A percentile compares a stretch with the other conserved stretches of the same genome.
Conservation (phyloP, 2,113 vertebrate genomes). For the Thymallus thymallus region DNA sequence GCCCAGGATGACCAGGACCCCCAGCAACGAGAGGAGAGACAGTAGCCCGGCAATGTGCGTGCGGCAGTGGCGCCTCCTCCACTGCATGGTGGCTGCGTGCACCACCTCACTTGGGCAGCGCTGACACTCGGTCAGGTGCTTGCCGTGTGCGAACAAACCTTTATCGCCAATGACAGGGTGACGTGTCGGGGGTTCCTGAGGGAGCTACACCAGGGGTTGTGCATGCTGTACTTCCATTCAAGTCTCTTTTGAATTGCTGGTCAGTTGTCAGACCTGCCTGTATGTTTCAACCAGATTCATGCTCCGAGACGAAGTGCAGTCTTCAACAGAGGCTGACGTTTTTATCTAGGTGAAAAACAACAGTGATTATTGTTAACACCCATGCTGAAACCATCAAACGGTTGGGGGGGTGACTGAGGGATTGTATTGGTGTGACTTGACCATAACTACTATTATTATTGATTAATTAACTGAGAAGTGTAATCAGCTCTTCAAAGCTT, state of each 20-base stretch:
- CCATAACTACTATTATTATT: too few relatives aligned
- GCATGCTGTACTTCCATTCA: background rate
- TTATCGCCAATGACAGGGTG: too few relatives aligned
- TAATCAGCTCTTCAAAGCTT: too few relatives aligned
- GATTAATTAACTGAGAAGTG: too few relatives aligned
- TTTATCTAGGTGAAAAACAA: background rate
- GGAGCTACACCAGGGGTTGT: background rate
- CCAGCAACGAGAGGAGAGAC: slow-evolving; percentile 71
- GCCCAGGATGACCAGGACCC: slow-evolving; percentile 79
- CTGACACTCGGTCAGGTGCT: background rate
- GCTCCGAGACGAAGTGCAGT: background rate
- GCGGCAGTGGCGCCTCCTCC: slow-evolving; percentile 86
- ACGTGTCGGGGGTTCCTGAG: too few relatives aligned
- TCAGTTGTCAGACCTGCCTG: background rate
- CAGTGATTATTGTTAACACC: background rate
- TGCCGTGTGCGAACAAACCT: background rate
- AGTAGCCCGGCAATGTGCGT: slow-evolving; percentile 79
- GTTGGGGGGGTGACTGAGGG: too few relatives aligned
- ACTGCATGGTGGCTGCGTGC: slow-evolving; percentile 82
- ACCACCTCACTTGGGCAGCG: background rate
- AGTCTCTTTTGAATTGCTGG: background rate
- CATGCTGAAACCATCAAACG: too few relatives aligned
- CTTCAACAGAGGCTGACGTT: background rate
- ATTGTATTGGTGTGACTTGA: too few relatives aligned
- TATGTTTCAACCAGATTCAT: background rate